A percentile compares a stretch with the other conserved stretches of the same genome.
phyloP scores from a whole-genome alignment of 2,797 vertebrate species.

The Trematomus bernacchii region DNA sequence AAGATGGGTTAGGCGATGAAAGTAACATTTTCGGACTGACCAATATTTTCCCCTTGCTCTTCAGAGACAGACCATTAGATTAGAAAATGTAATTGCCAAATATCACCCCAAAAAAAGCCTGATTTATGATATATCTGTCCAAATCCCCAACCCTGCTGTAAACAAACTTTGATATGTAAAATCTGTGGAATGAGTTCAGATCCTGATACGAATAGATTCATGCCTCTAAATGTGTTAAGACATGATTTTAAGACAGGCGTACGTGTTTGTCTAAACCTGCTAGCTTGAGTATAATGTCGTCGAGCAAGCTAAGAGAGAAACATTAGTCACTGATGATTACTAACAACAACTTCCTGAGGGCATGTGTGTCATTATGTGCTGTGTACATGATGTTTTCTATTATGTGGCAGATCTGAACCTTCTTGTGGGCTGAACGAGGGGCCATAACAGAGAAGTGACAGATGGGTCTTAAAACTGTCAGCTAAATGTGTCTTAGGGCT shows the following conservation, averaged over 20 bases:
- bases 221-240: background rate
- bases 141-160: too few relatives aligned
- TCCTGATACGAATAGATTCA: background rate
- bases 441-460: slow-evolving; percentile 51
- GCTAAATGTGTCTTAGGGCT: slow-evolving; percentile 58
- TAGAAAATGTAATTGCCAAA: too few relatives aligned
- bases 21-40: too few relatives aligned
- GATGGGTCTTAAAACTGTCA: slow-evolving; percentile 66
- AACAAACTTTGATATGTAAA: background rate
- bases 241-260: background rate
- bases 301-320: slow-evolving; percentile 44
- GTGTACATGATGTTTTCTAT: slow-evolving; percentile 36
- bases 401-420: slow-evolving; percentile 36
- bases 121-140: too few relatives aligned
- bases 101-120: too few relatives aligned
- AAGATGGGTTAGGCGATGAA: too few relatives aligned
- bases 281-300: slow-evolving; percentile 32
- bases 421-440: slow-evolving; percentile 37
- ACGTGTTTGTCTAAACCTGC: slow-evolving; percentile 21
- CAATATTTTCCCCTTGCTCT: too few relatives aligned
- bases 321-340: slow-evolving; percentile 70
- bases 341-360: slow-evolving; percentile 62
- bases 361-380: slow-evolving; percentile 46
- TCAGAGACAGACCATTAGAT: too few relatives aligned
- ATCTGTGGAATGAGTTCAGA: background rate